Percentiles rank a stretch among this genome's conserved stretches.
phyloP scores from a whole-genome alignment of 1,140 invertebrate genomes.

The Camponotus pennsylvanicus region DNA sequence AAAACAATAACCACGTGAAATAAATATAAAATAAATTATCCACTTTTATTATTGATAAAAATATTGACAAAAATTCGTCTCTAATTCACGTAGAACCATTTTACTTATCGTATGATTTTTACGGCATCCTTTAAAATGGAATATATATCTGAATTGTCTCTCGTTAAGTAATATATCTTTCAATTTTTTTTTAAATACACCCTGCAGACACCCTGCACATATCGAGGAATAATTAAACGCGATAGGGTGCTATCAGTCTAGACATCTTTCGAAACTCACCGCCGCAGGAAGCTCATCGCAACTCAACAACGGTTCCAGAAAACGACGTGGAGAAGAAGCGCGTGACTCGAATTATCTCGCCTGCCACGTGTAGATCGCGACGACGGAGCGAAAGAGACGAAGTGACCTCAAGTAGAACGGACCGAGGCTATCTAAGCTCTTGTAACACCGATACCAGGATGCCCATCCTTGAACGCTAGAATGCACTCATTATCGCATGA shows the following conservation, averaged over 20 bases:
- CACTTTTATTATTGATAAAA: too few relatives aligned
- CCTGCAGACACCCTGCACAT: too few relatives aligned
- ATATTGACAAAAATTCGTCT: too few relatives aligned
- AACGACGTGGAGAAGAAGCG: constrained; percentile 38
- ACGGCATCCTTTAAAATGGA: too few relatives aligned
- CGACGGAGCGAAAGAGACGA: constrained; percentile 7
- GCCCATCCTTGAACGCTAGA: neutral
- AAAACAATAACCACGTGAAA: neutral
- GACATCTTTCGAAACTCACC: constrained; percentile 50
- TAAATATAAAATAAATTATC: neutral
- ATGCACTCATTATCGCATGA: neutral
- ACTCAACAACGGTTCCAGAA: constrained; percentile 37
- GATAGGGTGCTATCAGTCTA: neutral
- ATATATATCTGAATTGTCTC: too few relatives aligned
- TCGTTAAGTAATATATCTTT: neutral
- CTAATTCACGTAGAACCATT: too few relatives aligned
- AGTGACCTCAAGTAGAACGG: constrained; percentile 7
- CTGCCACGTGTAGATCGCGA: constrained; percentile 43
- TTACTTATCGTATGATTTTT: too few relatives aligned
- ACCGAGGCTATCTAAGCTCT: neutral
- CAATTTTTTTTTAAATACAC: constrained; percentile 3
- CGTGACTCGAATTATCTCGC: constrained; percentile 69
- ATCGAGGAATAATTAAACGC: neutral
- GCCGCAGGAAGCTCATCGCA: neutral
- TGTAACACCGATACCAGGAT: neutral